These are phyloP conservation scores for Nebria brevicollis DNA, from an alignment of 2,888 invertebrate genomes.

Conservation along the genomic window DNA sequence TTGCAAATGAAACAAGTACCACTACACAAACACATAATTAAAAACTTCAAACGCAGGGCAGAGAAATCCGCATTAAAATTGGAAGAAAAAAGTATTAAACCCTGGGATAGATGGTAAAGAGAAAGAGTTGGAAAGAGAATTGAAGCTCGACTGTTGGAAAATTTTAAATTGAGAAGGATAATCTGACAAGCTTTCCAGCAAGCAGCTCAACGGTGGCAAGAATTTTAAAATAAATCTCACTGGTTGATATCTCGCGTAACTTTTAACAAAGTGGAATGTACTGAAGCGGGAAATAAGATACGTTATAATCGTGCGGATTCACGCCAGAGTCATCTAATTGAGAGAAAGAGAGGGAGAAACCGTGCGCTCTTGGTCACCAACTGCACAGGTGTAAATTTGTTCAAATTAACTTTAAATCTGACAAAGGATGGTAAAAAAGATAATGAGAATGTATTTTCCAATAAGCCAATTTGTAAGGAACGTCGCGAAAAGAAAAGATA, in stretches of 20 bases:
- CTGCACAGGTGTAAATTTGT: conserved; percentile 14
- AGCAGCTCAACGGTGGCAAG: conserved; percentile 8
- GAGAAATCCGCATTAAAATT: conserved; percentile 14
- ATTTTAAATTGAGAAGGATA: conserved; percentile 40
- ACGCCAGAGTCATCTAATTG: conserved; percentile 25
- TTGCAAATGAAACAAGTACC: conserved; percentile 27
- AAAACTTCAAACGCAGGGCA: conserved; percentile 38
- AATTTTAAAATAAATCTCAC: conserved; percentile 37
- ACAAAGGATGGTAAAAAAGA: conserved; percentile 10
- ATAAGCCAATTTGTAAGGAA: conserved; percentile 11
- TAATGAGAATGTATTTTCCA: conserved; percentile 26
- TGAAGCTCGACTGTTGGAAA: conserved; percentile 24
- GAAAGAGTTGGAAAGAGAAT: conserved; percentile 20
- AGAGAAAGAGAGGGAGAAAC: neutral
- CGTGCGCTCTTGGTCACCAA: neutral
- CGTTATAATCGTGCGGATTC: conserved; percentile 36
- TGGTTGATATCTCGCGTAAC: conserved; percentile 27
- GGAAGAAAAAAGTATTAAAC: conserved; percentile 10
- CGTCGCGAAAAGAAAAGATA: neutral
- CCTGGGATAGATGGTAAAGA: conserved; percentile 8
- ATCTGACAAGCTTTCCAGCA: conserved; percentile 22
- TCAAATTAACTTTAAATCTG: conserved; percentile 19
- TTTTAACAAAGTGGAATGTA: conserved; percentile 36
- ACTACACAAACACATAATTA: conserved; percentile 39
- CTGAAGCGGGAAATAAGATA: conserved; percentile 41